Base-by-base conservation (phyloP, 2,888 invertebrate species). In the Ochropleura leucogaster region DNA sequence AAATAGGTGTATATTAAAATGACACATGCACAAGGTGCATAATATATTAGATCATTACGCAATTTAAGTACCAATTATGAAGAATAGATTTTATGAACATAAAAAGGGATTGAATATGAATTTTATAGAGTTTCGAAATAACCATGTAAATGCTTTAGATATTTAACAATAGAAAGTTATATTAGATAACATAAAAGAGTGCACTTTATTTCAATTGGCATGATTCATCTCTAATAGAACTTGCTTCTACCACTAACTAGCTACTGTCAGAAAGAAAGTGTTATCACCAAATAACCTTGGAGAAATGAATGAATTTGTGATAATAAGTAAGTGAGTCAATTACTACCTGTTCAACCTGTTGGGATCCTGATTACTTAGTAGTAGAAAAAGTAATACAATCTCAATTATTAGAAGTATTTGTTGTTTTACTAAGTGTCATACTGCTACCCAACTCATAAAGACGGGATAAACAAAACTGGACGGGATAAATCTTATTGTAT, bases 261-360 rank as follows among this genome's bases (percentile, higher is more conserved):
- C 20, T 20, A 9, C 53, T 46, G 42, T 73, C 20, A 44, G 30
- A 42, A 18, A 20, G 16, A 65, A 64, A 20, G 14, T 60, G 18
- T 70, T 78, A 75, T 75, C 72, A 70, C 64, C 30, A 57, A 30
- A 47, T 53, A 20, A 68, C 83, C 70, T 79, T 81, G 68, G 47
- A 55, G n/a, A 68, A 67, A 4, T 18, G 9, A 62, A 73, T 70
- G 49, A 73, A 79, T 70, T 49, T 55, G 30, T 72, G 40, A 73
- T 82, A 53, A 7, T 65, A 57, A 18, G 55, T 68, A 72, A 72
- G 42, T 64, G 6, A 55, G 49, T 60, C 59, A 78, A 64, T 60
- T 68, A 30, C 30, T 40, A 73, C 51, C 42, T 47, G 12, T 42
- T 75, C n/a, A 42, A 16, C 16, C 18, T 18, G 51, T 49, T 63